Evolutionary conservation across 2,113 vertebrate genomes (phyloP).

Genomic region (Agelaius tricolor): DNA sequence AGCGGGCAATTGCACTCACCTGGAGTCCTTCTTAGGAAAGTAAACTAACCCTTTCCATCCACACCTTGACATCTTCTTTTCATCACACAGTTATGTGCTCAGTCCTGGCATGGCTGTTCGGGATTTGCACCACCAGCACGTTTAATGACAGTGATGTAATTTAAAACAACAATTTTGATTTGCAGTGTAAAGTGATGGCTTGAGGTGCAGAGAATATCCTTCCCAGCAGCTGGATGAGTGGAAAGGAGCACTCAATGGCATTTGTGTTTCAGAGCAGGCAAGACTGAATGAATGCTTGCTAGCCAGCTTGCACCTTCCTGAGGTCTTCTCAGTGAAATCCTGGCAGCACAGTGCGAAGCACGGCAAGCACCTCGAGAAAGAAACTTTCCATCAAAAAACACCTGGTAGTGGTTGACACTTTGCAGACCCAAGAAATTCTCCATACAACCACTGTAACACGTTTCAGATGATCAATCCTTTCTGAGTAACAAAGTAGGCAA

Average conservation of each 20-base stretch:
- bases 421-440: background rate
- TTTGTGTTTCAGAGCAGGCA: background rate
- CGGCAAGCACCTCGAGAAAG: background rate
- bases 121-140: background rate
- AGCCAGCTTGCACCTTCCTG: background rate
- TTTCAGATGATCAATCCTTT: background rate
- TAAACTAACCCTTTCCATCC: conserved; percentile 38
- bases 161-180: conserved; percentile 51
- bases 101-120: background rate
- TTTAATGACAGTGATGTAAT: conserved; percentile 60
- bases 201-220: background rate
- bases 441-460: background rate
- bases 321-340: background rate
- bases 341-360: background rate
- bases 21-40: conserved; percentile 43
- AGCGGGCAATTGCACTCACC: conserved; percentile 50
- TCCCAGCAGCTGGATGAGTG: background rate
- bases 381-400: background rate
- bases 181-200: background rate
- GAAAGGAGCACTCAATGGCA: background rate
- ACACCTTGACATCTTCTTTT: conserved; percentile 58
- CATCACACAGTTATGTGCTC: conserved; percentile 11
- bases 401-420: background rate
- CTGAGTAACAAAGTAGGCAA: background rate
- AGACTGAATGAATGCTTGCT: background rate